Percentiles rank a stretch among this genome's conserved stretches.
These are phyloP conservation scores for Silurus lanzhouensis DNA, from an alignment of 2,797 vertebrate genomes.

Conservation along the genomic window DNA sequence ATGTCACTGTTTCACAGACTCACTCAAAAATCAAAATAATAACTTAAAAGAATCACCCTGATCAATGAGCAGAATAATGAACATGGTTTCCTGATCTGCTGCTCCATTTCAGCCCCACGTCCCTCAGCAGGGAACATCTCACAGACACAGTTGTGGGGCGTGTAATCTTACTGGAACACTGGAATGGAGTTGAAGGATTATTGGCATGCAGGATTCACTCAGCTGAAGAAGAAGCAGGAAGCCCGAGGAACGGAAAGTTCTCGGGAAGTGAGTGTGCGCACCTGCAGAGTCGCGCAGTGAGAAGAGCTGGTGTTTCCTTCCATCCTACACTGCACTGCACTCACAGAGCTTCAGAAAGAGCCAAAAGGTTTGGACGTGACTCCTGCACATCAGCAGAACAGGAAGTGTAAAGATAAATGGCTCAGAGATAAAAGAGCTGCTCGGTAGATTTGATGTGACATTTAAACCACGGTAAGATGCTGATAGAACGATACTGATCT, in stretches of 20 bases:
- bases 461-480: background rate
- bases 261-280: conserved; percentile 14
- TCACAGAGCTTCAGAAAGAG: conserved; percentile 13
- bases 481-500: conserved; percentile 11
- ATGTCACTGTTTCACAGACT: background rate
- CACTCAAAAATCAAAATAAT: conserved; percentile 22
- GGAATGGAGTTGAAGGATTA: conserved; percentile 19
- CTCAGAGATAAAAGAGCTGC: conserved; percentile 3
- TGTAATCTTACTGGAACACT: conserved; percentile 12
- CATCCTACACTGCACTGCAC: conserved; percentile 10
- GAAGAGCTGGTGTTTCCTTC: conserved; percentile 12
- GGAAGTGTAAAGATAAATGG: conserved; percentile 8
- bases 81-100: conserved; percentile 2
- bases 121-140: conserved; percentile 14
- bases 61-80: background rate
- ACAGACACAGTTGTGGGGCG: background rate
- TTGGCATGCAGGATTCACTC: background rate
- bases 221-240: background rate
- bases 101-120: conserved; percentile 1
- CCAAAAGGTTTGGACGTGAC: conserved; percentile 14
- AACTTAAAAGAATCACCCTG: conserved; percentile 3
- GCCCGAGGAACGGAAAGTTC: background rate
- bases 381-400: background rate
- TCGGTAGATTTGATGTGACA: background rate
- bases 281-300: conserved; percentile 22